Percentiles rank a stretch among this genome's conserved stretches.
phyloP scores from a whole-genome alignment of 2,113 vertebrate genomes.

The Ranitomeya imitator region DNA sequence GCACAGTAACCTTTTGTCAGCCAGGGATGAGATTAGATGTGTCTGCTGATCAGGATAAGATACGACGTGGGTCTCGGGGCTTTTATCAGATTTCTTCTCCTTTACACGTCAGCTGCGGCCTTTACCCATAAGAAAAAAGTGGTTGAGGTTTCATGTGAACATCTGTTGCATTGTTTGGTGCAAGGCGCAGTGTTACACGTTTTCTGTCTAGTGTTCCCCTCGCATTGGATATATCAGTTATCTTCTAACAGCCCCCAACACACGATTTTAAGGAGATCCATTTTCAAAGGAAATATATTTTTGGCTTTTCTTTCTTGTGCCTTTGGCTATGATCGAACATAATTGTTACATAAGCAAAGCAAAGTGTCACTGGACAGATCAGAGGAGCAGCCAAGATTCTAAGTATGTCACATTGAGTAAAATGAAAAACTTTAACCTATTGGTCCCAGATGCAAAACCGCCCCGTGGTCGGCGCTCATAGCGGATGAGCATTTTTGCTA shows the following conservation, averaged over 20 bases:
- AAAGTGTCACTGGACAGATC: neutral
- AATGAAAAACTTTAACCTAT: too few species aligned
- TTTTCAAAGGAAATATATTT: conserved; percentile 40
- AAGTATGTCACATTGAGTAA: neutral
- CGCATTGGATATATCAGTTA: neutral
- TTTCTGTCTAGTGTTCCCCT: conserved; percentile 33
- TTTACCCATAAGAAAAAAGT: neutral
- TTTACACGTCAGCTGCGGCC: conserved; percentile 30
- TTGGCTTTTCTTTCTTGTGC: conserved; percentile 12
- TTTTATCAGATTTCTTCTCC: conserved; percentile 22
- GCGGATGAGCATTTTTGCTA: too few species aligned
- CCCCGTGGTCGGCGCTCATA: too few species aligned
- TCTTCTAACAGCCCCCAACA: conserved; percentile 16
- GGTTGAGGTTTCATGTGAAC: conserved; percentile 32
- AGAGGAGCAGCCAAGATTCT: neutral
- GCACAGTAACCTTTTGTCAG: conserved; percentile 42
- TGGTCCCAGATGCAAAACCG: too few species aligned
- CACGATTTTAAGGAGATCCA: neutral
- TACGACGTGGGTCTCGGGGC: neutral
- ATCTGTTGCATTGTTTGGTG: conserved; percentile 39
- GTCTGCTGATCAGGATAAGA: conserved; percentile 8
- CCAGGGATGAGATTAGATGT: conserved; percentile 19
- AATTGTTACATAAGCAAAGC: conserved; percentile 1
- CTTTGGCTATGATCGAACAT: conserved; percentile 21
- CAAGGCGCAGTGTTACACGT: conserved; percentile 15